Evolutionary conservation across 2,113 vertebrate genomes (phyloP).

Genomic region (Steatornis caripensis): DNA sequence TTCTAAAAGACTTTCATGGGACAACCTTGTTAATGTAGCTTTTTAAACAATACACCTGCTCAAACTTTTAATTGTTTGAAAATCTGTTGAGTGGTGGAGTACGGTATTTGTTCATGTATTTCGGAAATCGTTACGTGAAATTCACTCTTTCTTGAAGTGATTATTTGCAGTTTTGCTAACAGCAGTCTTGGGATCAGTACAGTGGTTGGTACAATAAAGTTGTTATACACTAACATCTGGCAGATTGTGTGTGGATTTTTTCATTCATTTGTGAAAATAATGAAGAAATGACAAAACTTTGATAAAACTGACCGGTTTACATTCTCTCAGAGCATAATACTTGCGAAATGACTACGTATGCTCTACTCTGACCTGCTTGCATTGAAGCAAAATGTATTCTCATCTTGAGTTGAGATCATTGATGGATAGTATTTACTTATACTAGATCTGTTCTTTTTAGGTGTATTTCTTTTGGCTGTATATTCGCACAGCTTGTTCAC

Average conservation of each 20-base stretch:
- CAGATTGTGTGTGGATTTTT: neutral
- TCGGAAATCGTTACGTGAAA: neutral
- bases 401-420: neutral
- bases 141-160: neutral
- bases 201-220: neutral
- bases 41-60: neutral
- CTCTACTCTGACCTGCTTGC: neutral
- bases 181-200: neutral
- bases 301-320: neutral
- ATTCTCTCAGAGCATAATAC: neutral
- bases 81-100: neutral
- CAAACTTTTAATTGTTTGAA: neutral
- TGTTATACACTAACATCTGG: neutral
- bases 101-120: neutral
- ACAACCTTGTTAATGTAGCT: neutral
- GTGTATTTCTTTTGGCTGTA: neutral
- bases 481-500: fast-evolving
- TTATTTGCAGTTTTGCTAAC: neutral
- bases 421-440: neutral
- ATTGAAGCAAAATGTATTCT: neutral
- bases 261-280: neutral
- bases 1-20: neutral
- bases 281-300: neutral
- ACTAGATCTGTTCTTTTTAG: neutral
- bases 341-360: neutral